phyloP scores from a whole-genome alignment of 92 coral and sea anemone genomes.

The Meandrina meandrites region DNA sequence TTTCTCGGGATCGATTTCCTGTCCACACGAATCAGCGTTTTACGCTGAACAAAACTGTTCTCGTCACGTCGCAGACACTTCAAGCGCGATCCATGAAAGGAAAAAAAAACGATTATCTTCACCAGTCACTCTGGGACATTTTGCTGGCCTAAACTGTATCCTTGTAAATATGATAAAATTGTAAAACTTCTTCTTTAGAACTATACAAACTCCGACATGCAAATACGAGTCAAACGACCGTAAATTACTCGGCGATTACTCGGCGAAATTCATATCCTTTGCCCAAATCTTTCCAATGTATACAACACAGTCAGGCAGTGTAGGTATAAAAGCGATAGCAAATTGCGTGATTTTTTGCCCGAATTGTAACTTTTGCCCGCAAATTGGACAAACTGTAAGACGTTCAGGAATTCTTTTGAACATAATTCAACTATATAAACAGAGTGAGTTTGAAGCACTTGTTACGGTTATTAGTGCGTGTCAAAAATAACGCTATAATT shows the following conservation, averaged over 20 bases:
- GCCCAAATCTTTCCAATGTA: too few relatives aligned
- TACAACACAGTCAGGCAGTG: too few relatives aligned
- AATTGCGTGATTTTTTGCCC: too few relatives aligned
- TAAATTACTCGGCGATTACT: background rate
- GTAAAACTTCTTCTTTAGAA: background rate
- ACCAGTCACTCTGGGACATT: background rate
- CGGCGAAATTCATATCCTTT: background rate
- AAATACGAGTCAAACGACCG: background rate
- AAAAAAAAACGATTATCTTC: background rate
- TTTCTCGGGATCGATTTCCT: constrained; percentile 6
- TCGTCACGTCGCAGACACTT: constrained; percentile 4
- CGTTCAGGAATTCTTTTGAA: background rate
- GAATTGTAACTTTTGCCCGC: background rate
- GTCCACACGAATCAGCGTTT: constrained; percentile 13
- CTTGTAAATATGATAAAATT: background rate
- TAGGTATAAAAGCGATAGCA: background rate
- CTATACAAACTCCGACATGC: background rate
- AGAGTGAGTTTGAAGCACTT: background rate
- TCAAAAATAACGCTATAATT: background rate
- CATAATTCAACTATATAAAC: background rate
- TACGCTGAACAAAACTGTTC: background rate
- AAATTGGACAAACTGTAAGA: background rate
- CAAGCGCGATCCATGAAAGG: background rate
- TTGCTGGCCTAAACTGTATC: background rate
- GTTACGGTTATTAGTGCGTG: background rate